These are phyloP conservation scores for Bombyx mori DNA, from an alignment of 1,140 invertebrate species.

Conservation along the genomic window DNA sequence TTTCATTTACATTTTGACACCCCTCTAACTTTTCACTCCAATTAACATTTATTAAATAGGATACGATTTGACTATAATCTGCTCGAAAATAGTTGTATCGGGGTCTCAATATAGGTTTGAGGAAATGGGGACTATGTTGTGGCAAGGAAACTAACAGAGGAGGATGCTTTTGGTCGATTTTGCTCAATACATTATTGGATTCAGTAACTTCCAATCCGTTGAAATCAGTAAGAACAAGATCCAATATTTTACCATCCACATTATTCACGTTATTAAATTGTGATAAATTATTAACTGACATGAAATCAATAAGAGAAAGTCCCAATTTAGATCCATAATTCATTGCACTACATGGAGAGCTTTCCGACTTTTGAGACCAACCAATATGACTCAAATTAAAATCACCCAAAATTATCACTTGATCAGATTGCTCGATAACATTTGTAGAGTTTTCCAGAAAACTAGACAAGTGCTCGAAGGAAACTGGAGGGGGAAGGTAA, in stretches of 20 bases:
- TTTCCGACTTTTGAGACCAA: not conserved
- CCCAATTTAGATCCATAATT: conserved; percentile 4
- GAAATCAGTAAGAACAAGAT: conserved; percentile 7
- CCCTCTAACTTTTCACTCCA: not conserved
- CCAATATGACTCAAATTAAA: conserved; percentile 12
- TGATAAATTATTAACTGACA: conserved; percentile 12
- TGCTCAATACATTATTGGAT: not conserved
- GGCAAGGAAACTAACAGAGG: not conserved
- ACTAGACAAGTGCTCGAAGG: conserved; percentile 1
- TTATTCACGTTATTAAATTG: conserved; percentile 17
- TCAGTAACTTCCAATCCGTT: not conserved
- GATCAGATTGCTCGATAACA: not conserved
- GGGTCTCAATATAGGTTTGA: too few relatives aligned
- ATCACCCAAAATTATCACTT: conserved; percentile 6
- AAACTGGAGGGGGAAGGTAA: conserved; percentile 8
- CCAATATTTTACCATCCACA: conserved; percentile 6
- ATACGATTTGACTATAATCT: not conserved
- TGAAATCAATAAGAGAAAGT: conserved; percentile 17
- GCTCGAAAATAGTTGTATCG: not conserved
- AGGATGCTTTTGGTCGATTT: conserved; percentile 4
- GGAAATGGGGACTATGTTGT: not conserved
- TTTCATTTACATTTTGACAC: not conserved
- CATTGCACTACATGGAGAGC: not conserved
- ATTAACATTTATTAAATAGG: not conserved
- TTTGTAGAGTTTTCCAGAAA: conserved; percentile 3